These are phyloP conservation scores for Microtus pennsylvanicus DNA, from an alignment of 2,113 vertebrate genomes.

Conservation along the genomic window DNA sequence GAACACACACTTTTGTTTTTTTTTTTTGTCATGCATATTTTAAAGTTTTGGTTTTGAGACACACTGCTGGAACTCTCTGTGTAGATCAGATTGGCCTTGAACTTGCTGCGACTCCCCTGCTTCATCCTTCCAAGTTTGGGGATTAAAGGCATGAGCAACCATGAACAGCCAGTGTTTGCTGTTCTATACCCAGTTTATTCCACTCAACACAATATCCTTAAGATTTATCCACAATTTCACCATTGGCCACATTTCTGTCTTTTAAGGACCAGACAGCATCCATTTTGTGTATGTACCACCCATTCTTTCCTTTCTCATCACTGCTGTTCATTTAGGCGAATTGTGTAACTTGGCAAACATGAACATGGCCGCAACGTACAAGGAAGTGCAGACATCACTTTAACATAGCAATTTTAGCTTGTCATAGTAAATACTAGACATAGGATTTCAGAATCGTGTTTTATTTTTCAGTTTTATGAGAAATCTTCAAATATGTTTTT, in stretches of 20 bases:
- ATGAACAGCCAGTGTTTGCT: background rate
- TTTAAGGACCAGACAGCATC: background rate
- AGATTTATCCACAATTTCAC: background rate
- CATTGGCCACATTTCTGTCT: background rate
- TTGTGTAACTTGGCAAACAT: no score
- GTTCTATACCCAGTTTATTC: background rate
- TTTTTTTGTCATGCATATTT: background rate
- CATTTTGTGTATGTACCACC: background rate
- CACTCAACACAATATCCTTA: background rate
- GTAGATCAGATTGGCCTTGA: background rate
- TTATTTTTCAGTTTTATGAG: background rate
- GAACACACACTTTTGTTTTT: background rate
- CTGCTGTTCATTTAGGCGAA: background rate
- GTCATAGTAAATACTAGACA: background rate
- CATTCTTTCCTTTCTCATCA: background rate
- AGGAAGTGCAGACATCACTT: background rate
- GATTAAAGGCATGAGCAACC: background rate
- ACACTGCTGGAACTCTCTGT: background rate
- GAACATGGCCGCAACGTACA: accelerated
- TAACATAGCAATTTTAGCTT: background rate
- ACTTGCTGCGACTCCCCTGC: background rate
- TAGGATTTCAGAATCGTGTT: background rate
- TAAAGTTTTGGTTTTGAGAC: background rate
- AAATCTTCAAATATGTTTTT: background rate
- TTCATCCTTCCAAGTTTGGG: background rate